A percentile compares a stretch with the other conserved stretches of the same genome.
phyloP scores from a whole-genome alignment of 2,888 invertebrate genomes.

The Pherbina coryleti region DNA sequence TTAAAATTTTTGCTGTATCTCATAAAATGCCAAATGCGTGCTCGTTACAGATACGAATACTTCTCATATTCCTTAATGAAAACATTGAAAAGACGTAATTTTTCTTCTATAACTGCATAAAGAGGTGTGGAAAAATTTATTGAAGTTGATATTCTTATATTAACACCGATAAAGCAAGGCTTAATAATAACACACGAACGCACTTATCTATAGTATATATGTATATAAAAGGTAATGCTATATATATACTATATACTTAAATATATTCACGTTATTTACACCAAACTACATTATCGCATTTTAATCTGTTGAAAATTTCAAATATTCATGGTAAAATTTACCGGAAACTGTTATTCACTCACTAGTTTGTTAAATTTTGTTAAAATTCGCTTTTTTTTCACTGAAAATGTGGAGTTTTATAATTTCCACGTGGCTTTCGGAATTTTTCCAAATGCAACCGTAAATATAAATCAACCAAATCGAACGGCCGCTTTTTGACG shows the following conservation, averaged over 20 bases:
- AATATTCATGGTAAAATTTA: not conserved
- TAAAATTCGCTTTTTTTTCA: slow-evolving; percentile 14
- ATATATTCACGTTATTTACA: not conserved
- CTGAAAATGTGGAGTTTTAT: slow-evolving; percentile 25
- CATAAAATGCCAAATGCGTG: slow-evolving; percentile 15
- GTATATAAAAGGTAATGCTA: not conserved
- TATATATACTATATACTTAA: not conserved
- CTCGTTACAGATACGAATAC: not conserved
- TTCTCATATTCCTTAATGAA: not conserved
- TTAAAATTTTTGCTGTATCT: not conserved
- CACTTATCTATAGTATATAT: not conserved
- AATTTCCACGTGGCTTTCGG: slow-evolving; percentile 56
- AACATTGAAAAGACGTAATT: not conserved
- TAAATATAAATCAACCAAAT: slow-evolving; percentile 46
- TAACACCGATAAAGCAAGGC: too few relatives aligned
- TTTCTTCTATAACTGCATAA: not conserved
- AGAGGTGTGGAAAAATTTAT: too few relatives aligned
- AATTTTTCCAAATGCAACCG: slow-evolving; percentile 48
- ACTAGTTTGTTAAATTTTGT: not conserved
- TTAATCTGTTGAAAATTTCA: not conserved
- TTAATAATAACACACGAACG: not conserved
- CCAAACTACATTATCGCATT: not conserved
- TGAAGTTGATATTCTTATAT: too few relatives aligned
- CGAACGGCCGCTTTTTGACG: slow-evolving; percentile 47
- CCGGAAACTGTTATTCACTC: slow-evolving; percentile 2